Base-by-base conservation (phyloP, 2,113 vertebrate species). In the Pandion haliaetus region DNA sequence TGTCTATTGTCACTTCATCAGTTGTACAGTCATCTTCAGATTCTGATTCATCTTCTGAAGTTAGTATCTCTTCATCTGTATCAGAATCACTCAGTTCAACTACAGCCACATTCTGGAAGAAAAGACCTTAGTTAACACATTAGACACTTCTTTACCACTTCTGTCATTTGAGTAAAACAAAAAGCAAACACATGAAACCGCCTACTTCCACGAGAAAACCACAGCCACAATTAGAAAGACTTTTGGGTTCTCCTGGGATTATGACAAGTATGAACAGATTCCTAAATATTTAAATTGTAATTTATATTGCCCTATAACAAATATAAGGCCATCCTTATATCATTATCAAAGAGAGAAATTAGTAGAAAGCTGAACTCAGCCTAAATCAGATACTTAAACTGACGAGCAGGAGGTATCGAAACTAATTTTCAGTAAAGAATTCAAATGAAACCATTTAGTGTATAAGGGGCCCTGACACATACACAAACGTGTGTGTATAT, bases 51-150 rank as follows among this genome's bases (percentile, higher is more conserved):
- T 88, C 95, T 15, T 84, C 97, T 90, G 95, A 98, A 92, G 6
- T 96, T 72, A 20, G 86, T 67, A 52, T 96, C 23, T 98, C 98
- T 52, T 98, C 98, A 6, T 98, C 97, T n/a, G 98, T 97, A 72
- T 98, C 98, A 3, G 98, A 99, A 34, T 77, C 97, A 71, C 97
- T 98, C 91, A 99, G 97, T 94, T 99, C 99, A 96, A 99, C 98
- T 66, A 99, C 77, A 12, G 99, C 99, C 24, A 99, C 98, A 23
- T 99, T 99, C 99, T 99, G 91, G 17, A 49, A 32, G 45, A 82
- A 36, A 17, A 45, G 0, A 26, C 25, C 24, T 70, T 21, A 55
- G 57, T 78, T 62, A 92, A 62, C 38, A 71, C 1, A 1, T 40
- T n/a, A 57, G 24, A 76, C 36, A 67, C 55, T 52, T 79, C 74